These are phyloP conservation scores for Tyria jacobaeae DNA, from an alignment of 2,888 invertebrate species.

Conservation along the genomic window DNA sequence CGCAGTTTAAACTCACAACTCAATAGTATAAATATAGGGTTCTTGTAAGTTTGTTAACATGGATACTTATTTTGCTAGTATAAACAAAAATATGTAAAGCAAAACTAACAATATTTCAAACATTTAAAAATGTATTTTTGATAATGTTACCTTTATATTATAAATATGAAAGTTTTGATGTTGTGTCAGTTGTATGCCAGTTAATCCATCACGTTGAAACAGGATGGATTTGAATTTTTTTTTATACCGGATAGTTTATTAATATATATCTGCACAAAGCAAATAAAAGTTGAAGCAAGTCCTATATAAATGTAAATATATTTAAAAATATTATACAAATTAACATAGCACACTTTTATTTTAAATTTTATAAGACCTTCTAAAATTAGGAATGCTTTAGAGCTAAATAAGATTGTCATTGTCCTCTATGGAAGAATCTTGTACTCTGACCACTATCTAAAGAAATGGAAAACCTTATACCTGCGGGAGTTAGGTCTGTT, in stretches of 20 bases:
- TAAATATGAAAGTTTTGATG: neutral
- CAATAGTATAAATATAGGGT: neutral
- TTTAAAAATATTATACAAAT: too few relatives aligned
- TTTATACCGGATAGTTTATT: neutral
- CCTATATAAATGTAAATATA: too few relatives aligned
- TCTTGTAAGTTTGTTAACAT: neutral
- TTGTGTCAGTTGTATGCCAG: neutral
- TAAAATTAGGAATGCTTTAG: too few relatives aligned
- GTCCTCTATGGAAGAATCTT: too few relatives aligned
- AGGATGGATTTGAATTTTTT: neutral
- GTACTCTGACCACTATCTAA: too few relatives aligned
- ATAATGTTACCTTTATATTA: neutral
- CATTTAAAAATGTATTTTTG: neutral
- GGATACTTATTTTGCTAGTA: neutral
- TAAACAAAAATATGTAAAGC: neutral
- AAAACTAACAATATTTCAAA: neutral
- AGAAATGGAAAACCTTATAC: too few relatives aligned
- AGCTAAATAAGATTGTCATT: too few relatives aligned
- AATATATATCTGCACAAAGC: too few relatives aligned
- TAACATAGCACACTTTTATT: too few relatives aligned
- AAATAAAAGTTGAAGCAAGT: too few relatives aligned
- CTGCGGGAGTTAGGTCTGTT: too few relatives aligned
- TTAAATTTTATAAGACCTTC: too few relatives aligned
- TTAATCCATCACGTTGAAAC: neutral
- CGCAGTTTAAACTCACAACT: neutral